These are phyloP conservation scores for Chouioia cunea DNA, from an alignment of 2,888 invertebrate species.

Conservation along the genomic window DNA sequence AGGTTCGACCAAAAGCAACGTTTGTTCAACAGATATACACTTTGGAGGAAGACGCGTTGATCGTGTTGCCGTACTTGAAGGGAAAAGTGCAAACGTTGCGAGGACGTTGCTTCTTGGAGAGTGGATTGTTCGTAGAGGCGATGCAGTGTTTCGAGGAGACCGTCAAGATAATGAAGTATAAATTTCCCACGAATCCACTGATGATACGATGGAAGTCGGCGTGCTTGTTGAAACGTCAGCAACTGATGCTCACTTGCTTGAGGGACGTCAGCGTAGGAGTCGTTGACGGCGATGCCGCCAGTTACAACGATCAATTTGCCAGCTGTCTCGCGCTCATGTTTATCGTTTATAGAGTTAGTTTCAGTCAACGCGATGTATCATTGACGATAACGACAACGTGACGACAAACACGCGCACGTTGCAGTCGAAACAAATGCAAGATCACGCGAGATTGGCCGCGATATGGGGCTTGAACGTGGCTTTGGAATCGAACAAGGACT, in stretches of 20 bases:
- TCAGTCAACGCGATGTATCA: neutral
- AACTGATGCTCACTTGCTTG: constrained; percentile 59
- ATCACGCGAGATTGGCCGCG: constrained; percentile 72
- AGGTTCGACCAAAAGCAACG: too few relatives aligned
- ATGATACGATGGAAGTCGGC: constrained; percentile 56
- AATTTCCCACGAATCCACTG: constrained; percentile 64
- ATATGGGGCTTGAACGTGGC: constrained; percentile 73
- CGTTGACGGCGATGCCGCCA: constrained; percentile 62
- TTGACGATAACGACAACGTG: neutral
- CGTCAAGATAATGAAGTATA: constrained; percentile 65
- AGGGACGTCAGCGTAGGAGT: constrained; percentile 55
- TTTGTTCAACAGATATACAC: constrained; percentile 41
- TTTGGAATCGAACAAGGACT: constrained; percentile 70
- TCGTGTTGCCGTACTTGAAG: constrained; percentile 61
- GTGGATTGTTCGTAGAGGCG: constrained; percentile 67
- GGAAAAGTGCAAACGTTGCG: constrained; percentile 68
- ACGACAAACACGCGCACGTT: constrained; percentile 1
- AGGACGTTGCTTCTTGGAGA: constrained; percentile 66
- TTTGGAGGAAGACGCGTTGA: constrained; percentile 54
- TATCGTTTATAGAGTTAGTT: constrained; percentile 64
- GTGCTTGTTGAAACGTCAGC: constrained; percentile 59
- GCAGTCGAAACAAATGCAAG: constrained; percentile 61
- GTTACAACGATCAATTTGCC: constrained; percentile 69
- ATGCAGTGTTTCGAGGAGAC: constrained; percentile 63
- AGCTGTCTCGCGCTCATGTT: constrained; percentile 68